These are phyloP conservation scores for Tiliqua scincoides DNA, from an alignment of 2,113 vertebrate species.

Conservation along the genomic window DNA sequence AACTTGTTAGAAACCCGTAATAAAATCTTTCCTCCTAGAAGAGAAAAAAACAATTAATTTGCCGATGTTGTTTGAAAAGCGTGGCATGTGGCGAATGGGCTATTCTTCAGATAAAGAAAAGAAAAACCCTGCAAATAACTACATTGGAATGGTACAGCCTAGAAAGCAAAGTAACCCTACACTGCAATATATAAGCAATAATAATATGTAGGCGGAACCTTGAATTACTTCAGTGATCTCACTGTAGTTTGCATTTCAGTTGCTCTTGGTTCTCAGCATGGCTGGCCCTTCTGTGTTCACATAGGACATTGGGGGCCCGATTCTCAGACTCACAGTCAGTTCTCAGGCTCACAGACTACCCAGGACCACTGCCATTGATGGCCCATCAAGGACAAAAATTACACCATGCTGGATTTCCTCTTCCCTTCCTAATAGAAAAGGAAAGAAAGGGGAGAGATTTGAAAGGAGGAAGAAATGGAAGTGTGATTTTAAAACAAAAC, in stretches of 20 bases:
- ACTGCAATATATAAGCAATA: not conserved
- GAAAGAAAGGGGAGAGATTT: too few relatives aligned
- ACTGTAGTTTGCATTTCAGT: not conserved
- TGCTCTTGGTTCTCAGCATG: too few relatives aligned
- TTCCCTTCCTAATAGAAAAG: too few relatives aligned
- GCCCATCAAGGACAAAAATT: too few relatives aligned
- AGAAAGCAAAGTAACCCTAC: not conserved
- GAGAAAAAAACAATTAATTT: conserved; percentile 4
- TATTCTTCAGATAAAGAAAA: not conserved
- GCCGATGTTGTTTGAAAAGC: not conserved
- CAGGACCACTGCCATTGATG: too few relatives aligned
- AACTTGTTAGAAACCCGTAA: not conserved
- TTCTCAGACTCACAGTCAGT: too few relatives aligned
- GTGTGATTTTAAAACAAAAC: too few relatives aligned
- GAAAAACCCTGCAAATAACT: not conserved
- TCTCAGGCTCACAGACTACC: too few relatives aligned
- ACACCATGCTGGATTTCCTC: too few relatives aligned
- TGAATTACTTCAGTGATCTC: not conserved
- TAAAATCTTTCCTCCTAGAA: conserved; percentile 1
- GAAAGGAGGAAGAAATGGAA: too few relatives aligned
- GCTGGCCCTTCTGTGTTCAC: too few relatives aligned
- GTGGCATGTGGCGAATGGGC: not conserved
- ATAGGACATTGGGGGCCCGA: too few relatives aligned
- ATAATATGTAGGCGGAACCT: not conserved
- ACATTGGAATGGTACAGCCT: not conserved